Base-by-base conservation (phyloP, 2,113 vertebrate species). In the Odocoileus hemionus region DNA sequence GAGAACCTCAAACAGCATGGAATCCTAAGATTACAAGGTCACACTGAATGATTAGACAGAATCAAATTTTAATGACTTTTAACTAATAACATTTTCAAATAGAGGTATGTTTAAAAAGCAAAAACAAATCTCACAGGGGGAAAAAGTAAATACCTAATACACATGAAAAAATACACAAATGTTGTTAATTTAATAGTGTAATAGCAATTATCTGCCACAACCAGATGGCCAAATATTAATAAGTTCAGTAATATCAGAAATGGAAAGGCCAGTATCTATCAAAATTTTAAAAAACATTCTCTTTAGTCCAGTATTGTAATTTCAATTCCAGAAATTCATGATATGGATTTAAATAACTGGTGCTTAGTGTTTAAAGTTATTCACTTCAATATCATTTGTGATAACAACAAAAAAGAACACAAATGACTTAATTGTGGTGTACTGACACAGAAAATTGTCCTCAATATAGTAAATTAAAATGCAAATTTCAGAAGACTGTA, bases 211-310 rank as follows among this genome's bases (percentile, higher is more conserved):
- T 76, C 50, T 78, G 25, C 39, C 47, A 67, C 26, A 54, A 80
- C 79, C n/a, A 93, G 28, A 96, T 7, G 86, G 52, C 26, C 52
- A 90, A 82, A 78, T 91, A 93, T 54, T 80, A 80, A 89, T 92
- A 95, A 61, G 45, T 55, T 93, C 82, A 83, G 21, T 50, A 93
- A 43, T 36, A 92, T 55, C 28, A 95, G 39, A 4, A 55, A 74
- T 96, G 58, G 30, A 43, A 94, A 92, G 70, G 17, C 36, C 33
- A 79, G 15, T 47, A 60, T 47, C 28, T 58, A 95, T 50, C 70
- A 89, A 90, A 89, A 86, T 82, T 86, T 52, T 61, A 70, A 94
- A 91, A 95, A 86, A 76, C 28, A 91, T 60, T 39, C 84, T 80
- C n/a, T 79, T 91, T 67, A 94, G 91, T 43, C 6, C 9, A 78